Conservation (phyloP, 2,113 vertebrate species). For the Bettongia penicillata region DNA sequence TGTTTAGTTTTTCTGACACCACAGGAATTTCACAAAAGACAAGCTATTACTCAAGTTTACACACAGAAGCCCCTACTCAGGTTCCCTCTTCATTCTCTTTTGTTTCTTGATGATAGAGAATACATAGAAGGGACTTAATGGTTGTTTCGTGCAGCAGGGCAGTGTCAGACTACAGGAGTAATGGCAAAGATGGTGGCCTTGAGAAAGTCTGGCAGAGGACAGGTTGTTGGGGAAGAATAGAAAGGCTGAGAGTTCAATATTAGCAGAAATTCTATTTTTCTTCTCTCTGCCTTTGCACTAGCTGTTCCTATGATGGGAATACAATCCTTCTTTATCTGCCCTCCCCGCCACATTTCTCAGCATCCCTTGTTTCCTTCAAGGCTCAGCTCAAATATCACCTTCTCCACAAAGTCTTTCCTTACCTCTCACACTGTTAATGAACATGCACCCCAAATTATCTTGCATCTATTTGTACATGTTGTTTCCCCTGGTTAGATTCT, state of each 20-base stretch:
- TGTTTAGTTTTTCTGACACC: no score
- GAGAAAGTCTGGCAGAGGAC: neutral
- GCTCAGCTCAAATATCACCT: neutral
- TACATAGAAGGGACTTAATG: neutral
- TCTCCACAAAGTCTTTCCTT: no score
- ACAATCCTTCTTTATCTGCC: neutral
- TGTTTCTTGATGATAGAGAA: neutral
- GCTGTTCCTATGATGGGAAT: neutral
- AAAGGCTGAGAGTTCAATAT: neutral
- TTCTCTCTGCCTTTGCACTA: neutral
- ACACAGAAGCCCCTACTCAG: neutral
- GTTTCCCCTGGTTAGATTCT: no score
- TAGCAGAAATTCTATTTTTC: neutral
- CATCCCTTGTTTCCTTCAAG: neutral
- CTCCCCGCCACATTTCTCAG: neutral
- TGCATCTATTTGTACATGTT: no score
- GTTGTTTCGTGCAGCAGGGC: conserved; percentile 27
- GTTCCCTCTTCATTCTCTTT: neutral
- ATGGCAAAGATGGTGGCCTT: neutral
- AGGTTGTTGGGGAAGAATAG: no score
- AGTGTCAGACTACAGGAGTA: neutral
- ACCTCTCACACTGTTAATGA: no score
- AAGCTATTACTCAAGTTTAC: no score
- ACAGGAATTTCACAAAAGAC: no score
- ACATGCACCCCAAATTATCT: no score